phyloP scores from a whole-genome alignment of 2,113 vertebrate genomes.

The Sclerurus mexicanus region DNA sequence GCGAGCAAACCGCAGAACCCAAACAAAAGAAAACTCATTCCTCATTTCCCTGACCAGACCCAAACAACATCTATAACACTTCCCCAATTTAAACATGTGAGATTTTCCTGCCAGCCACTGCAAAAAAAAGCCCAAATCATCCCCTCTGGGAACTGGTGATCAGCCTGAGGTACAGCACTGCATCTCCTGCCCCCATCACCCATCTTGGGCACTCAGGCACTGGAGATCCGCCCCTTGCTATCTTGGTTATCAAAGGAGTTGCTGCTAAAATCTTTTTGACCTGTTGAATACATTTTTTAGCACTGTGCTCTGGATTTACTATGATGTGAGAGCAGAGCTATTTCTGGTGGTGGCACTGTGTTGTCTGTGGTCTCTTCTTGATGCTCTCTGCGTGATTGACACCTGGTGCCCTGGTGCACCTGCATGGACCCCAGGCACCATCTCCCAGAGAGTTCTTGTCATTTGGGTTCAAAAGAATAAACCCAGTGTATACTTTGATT shows the following conservation, averaged over 20 bases:
- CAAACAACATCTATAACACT: slow-evolving; percentile 23
- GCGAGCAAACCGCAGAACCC: slow-evolving; percentile 46
- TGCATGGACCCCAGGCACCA: neutral
- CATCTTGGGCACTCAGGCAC: neutral
- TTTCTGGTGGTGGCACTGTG: neutral
- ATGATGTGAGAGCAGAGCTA: neutral
- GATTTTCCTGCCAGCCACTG: neutral
- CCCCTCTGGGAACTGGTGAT: neutral
- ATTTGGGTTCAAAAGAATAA: neutral
- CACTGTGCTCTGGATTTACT: neutral
- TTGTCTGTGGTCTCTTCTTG: neutral
- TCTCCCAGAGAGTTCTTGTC: neutral
- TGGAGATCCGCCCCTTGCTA: neutral
- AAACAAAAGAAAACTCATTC: slow-evolving; percentile 58
- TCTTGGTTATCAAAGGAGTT: neutral
- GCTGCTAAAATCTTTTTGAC: neutral
- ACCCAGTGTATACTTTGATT: neutral
- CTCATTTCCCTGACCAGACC: slow-evolving; percentile 35
- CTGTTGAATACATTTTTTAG: neutral
- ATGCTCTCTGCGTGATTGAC: rapidly evolving
- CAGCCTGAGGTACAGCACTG: neutral
- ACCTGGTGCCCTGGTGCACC: neutral
- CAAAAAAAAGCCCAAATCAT: neutral
- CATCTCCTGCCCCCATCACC: rapidly evolving
- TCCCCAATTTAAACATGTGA: slow-evolving; percentile 35